Evolutionary conservation across 2,888 invertebrate genomes (phyloP).

Genomic region (Parnassius glacialis): DNA sequence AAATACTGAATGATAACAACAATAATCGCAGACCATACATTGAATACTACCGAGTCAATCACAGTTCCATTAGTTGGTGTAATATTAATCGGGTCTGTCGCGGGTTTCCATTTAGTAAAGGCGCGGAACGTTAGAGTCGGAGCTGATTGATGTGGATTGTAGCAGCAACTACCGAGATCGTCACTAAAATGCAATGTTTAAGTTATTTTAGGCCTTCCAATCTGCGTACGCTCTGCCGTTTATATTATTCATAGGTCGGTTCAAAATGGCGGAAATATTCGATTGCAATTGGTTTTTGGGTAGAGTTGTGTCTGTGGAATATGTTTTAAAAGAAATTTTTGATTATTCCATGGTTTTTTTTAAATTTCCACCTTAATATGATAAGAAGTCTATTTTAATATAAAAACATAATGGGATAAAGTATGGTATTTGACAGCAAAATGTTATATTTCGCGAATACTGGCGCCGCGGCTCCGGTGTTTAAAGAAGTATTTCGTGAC

Average conservation of each 20-base stretch:
- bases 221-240: constrained; percentile 8
- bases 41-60: constrained; percentile 57
- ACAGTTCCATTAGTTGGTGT: constrained; percentile 51
- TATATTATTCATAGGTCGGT: constrained; percentile 16
- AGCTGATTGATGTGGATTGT: constrained; percentile 51
- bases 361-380: too few relatives aligned
- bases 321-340: neutral
- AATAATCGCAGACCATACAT: constrained; percentile 38
- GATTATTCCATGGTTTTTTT: too few relatives aligned
- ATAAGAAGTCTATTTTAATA: too few relatives aligned
- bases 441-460: too few relatives aligned
- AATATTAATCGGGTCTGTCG: constrained; percentile 62
- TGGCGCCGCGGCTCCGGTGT: too few relatives aligned
- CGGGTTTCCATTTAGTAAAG: constrained; percentile 60
- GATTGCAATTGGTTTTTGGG: constrained; percentile 1
- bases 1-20: constrained; percentile 27
- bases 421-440: too few relatives aligned
- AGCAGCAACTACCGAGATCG: constrained; percentile 15
- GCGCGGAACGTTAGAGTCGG: constrained; percentile 52
- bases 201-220: constrained; percentile 22
- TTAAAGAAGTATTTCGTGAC: too few relatives aligned
- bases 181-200: constrained; percentile 22
- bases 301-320: neutral
- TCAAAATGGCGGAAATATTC: constrained; percentile 1
- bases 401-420: too few relatives aligned